Base-by-base conservation (phyloP, 2,113 vertebrate species). In the Dicentrarchus labrax region DNA sequence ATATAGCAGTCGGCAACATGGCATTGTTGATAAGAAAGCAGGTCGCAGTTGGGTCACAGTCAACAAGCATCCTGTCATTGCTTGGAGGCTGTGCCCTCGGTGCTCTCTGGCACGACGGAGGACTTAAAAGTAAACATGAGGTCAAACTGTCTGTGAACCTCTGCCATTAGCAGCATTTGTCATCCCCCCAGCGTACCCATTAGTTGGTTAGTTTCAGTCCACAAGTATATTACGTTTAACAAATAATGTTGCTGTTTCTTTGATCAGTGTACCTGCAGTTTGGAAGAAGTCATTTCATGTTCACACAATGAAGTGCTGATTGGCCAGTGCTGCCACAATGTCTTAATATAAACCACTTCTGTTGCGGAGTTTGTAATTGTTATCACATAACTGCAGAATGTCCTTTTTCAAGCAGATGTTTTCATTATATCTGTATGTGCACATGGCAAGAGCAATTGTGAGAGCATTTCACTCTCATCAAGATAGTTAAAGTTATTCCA, bases 391-490 rank as follows among this genome's bases (percentile, higher is more conserved):
- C 39, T 38, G 48, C 48, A 54, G 39, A 48, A 36, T 72, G n/a
- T 59, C n/a, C 3, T n/a, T 61, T 54, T 61, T 24, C 2, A 60
- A 38, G 30, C 74, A 53, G 74, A 65, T 78, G 12, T 67, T 51
- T 53, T 47, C 19, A 72, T 73, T 41, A 47, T 4, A 16, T 22
- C 10, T 57, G 10, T 62, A 38, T 56, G 43, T 54, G 50, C 41
- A 56, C 6, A 4, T 36, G 24, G 36, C 38, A n/a, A 48, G 24
- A 68, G 10, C 41, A 45, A 39, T 69, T 19, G 64, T 11, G 17
- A 61, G n/a, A 36, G 8, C 21, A 6, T 54, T 76, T 65, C n/a
- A 38, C 36, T 66, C 43, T 59, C 36, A 73, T 86, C 70, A 16
- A 6, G 39, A 64, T 9, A 19, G 13, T 53, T 22, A 7, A 50